Evolutionary conservation across 1,140 invertebrate species (phyloP), one percentile per base, ranked within the genome.

Genomic region (Drosophila nikananu): DNA sequence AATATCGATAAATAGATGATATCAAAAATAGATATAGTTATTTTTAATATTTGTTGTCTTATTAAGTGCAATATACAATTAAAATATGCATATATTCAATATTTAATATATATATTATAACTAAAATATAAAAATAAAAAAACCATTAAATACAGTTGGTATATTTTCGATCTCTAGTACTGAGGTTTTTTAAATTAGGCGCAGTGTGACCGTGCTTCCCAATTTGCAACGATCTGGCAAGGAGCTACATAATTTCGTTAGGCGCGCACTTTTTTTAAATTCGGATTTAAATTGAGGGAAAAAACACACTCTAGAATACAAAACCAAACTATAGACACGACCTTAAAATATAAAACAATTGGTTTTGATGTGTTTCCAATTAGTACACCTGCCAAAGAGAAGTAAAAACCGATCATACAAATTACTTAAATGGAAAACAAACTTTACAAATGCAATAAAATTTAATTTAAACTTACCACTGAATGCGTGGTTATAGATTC

Each of bases 401-500:
- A 21, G 1, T 19, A 19, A 13, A 35, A 54, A 21, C 21, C 9
- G 0, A 21, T 35, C 13, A 37, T 17, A 55, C 6, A 55, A 35
- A 15, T 21, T 15, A 35, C 51, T 17, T 32, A 55, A 35, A 25
- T 49, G 15, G 7, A 8, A 7, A 23, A 48, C 30, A 48, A 23
- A 23, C 23, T 13, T 8, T 15, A 15, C 6, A 15, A 25, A 2
- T 17, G 4, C 4, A n/a, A 17, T n/a, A 10, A 19, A 37, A 57
- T 21, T 19, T 35, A 12, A 21, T 63, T 32, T 12, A n/a, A 13
- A 37, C 32, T 37, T 10, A 17, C 17, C 21, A n/a, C 27, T 63
- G 49, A 57, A 63, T 63, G 48, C 57, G 17, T 54, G 30, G 44
- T 54, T 30, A 21, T 19, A 35, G 32, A 15, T 19, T 21, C 10